Evolutionary conservation across 2,888 invertebrate species (phyloP), one percentile per base, ranked within the genome.

Genomic region (Synergus umbraculus): DNA sequence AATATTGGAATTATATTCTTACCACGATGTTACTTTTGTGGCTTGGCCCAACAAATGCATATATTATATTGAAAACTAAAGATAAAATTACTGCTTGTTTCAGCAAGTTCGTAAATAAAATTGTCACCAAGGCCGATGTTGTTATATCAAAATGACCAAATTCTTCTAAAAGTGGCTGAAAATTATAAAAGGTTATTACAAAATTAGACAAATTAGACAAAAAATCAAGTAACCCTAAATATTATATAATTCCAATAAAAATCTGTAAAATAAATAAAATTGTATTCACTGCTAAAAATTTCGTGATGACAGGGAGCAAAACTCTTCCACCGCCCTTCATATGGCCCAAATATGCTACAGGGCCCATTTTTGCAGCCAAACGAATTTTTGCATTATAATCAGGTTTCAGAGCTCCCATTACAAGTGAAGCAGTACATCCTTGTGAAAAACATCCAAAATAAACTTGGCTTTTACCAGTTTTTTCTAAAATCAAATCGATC

Each of bases 391-490:
- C 69, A 87, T 97, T 96, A 87, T 96, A 96, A 86, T 96, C 94
- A 0, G 95, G 95, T 85, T 94, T 93, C 9, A 94, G 93, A 0
- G 96, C 95, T 63, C 96, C 93, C 85, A 96, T 92, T 1, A 95
- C 95, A 88, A 95, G 96, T 83, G 95, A 94, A 85, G 95, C 93
- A 0, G 96, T 95, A 0, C 97, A 96, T 0, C 98, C 98, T 95
- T 98, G 97, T 0, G 97, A 98, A 92, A 98, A 97, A 0, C 98
- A 98, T 60, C 98, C 93, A 90, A 97, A 98, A 22, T 63, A 76
- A 49, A 96, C 88, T 67, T 93, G 92, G 4, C 91, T 85, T 81
- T 93, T 92, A 0, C 93, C 92, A 0, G 95, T 95, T 10, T 85
- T 86, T 9, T 93, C 91, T 67, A 95, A 91, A 1, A 95, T 93